A percentile compares a stretch with the other conserved stretches of the same genome.
Evolutionary conservation across 2,113 vertebrate genomes (phyloP).

Genomic region (Platanista minor): DNA sequence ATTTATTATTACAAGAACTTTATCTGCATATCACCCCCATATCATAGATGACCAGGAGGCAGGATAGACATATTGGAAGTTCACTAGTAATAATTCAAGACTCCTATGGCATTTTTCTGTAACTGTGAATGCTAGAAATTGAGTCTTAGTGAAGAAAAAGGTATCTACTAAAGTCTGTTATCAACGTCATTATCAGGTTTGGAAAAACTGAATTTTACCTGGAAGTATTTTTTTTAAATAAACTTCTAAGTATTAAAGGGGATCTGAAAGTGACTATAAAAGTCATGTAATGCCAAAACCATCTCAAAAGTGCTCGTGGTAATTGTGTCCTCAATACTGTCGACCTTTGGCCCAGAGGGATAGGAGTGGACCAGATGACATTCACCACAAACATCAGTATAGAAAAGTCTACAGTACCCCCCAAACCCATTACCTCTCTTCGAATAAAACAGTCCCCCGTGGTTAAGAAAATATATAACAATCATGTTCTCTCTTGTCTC

Average conservation of each 20-base stretch:
- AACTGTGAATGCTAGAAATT: background rate
- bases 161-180: background rate
- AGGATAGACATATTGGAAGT: background rate
- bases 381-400: background rate
- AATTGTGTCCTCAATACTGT: background rate
- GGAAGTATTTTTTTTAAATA: background rate
- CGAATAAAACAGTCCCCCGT: background rate
- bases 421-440: background rate
- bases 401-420: background rate
- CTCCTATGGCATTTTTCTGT: background rate
- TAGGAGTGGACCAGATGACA: background rate
- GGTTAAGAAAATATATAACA: slow-evolving; percentile 23
- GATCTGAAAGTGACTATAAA: background rate
- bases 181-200: background rate
- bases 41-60: background rate
- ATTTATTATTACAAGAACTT: background rate
- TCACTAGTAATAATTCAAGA: background rate
- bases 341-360: background rate
- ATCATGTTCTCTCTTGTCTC: slow-evolving; percentile 24
- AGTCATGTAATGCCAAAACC: background rate
- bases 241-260: background rate
- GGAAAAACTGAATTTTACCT: background rate
- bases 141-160: background rate
- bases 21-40: background rate
- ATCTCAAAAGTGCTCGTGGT: background rate